Evolutionary conservation across 1,140 invertebrate genomes (phyloP).

Genomic region (Pristionchus pacificus): DNA sequence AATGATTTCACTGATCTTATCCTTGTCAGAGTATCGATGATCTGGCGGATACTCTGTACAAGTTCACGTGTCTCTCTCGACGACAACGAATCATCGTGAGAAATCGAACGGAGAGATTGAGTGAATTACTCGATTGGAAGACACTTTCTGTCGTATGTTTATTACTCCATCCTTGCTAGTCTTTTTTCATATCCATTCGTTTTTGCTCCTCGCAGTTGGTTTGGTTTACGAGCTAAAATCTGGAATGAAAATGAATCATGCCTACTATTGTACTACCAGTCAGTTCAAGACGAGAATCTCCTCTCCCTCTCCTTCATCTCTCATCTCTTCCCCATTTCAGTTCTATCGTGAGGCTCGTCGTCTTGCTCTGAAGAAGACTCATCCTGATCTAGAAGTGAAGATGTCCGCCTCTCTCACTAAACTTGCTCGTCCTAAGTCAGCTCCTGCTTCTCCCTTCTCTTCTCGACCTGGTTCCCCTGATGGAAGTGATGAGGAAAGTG

Average conservation of each 20-base stretch:
- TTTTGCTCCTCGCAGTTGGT: too few relatives aligned
- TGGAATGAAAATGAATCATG: too few relatives aligned
- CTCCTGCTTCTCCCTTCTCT: too few relatives aligned
- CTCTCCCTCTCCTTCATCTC: too few relatives aligned
- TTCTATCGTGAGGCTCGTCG: conserved; percentile 54
- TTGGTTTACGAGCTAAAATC: too few relatives aligned
- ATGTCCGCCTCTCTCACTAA: conserved; percentile 34
- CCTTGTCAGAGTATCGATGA: conserved; percentile 88
- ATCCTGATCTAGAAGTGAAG: conserved; percentile 54
- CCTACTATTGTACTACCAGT: too few relatives aligned
- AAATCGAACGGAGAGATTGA: conserved; percentile 91
- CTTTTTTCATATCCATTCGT: too few relatives aligned
- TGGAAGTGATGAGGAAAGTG: background rate
- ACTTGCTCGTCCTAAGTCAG: background rate
- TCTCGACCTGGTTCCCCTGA: background rate
- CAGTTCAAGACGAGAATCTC: too few relatives aligned
- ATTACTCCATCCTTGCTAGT: too few relatives aligned
- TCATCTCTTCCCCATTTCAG: conserved; percentile 30
- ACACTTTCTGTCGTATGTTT: conserved; percentile 69
- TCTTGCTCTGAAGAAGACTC: conserved; percentile 47
- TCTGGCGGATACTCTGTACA: conserved; percentile 64
- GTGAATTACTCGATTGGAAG: conserved; percentile 95
- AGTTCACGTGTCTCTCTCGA: conserved; percentile 72
- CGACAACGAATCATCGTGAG: conserved; percentile 95
- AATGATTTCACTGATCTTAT: too few relatives aligned